Conservation (phyloP, 1,140 invertebrate species). For the Coptotermes formosanus region DNA sequence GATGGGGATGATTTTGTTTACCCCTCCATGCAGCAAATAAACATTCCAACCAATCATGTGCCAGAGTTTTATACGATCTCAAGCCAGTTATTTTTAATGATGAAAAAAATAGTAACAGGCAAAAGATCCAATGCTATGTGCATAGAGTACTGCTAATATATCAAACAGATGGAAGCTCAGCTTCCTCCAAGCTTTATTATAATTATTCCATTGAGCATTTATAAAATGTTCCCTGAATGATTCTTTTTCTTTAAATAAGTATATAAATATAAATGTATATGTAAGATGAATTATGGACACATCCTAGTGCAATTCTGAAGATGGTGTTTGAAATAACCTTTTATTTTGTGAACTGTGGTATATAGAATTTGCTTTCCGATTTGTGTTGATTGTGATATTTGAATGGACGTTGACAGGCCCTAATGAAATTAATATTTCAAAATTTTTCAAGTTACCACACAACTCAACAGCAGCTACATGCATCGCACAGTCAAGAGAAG, state of each 20-base stretch:
- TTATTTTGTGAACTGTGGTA: constrained; percentile 16
- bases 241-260: constrained; percentile 22
- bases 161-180: constrained; percentile 31
- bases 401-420: neutral
- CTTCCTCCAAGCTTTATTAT: constrained; percentile 33
- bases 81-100: constrained; percentile 26
- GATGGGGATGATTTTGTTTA: neutral
- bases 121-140: constrained; percentile 25
- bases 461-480: neutral
- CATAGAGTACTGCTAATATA: constrained; percentile 28
- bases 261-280: constrained; percentile 30
- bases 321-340: constrained; percentile 22
- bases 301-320: constrained; percentile 27
- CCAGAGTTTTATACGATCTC: constrained; percentile 32
- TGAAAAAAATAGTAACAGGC: constrained; percentile 20
- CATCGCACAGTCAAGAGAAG: neutral
- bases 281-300: constrained; percentile 30
- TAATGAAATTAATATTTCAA: neutral
- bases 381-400: constrained; percentile 26
- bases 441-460: neutral
- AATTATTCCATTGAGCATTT: constrained; percentile 33
- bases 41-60: constrained; percentile 31
- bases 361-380: constrained; percentile 24
- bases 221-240: constrained; percentile 29
- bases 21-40: constrained; percentile 22